Conservation (phyloP, 2,113 vertebrate genomes). For the Rattus rattus region DNA sequence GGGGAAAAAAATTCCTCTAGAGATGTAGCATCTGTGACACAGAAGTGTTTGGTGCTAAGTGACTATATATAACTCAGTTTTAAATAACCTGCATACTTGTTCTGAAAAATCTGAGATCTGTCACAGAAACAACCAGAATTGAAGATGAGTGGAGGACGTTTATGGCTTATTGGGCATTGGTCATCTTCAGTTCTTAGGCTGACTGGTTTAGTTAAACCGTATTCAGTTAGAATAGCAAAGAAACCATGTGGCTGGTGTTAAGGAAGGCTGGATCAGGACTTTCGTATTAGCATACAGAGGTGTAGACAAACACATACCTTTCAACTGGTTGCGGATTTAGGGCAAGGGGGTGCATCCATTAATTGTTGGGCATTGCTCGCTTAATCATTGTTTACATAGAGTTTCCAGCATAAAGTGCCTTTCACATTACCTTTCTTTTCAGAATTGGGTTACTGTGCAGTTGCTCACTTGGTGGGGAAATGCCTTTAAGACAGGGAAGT, state of each 20-base stretch:
- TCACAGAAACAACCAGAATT: slow-evolving; percentile 64
- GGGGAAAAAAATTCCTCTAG: slow-evolving; percentile 44
- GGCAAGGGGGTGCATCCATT: neutral
- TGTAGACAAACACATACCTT: slow-evolving; percentile 50
- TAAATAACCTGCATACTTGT: slow-evolving; percentile 81
- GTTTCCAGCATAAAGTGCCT: slow-evolving; percentile 25
- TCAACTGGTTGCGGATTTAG: neutral
- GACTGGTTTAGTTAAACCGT: slow-evolving; percentile 59
- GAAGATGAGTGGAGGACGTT: slow-evolving; percentile 64
- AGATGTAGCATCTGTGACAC: slow-evolving; percentile 77
- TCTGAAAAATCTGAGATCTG: slow-evolving; percentile 76
- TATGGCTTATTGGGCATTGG: slow-evolving; percentile 52
- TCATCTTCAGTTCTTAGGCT: slow-evolving; percentile 50
- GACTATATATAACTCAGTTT: slow-evolving; percentile 84
- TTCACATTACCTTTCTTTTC: slow-evolving; percentile 43
- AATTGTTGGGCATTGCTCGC: neutral
- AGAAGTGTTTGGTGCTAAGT: slow-evolving; percentile 80
- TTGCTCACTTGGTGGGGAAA: slow-evolving; percentile 52
- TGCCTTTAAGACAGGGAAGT: slow-evolving; percentile 60
- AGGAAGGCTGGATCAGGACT: slow-evolving; percentile 4
- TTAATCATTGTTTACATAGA: slow-evolving; percentile 39
- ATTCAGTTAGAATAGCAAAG: slow-evolving; percentile 59
- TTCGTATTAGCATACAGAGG: slow-evolving; percentile 14
- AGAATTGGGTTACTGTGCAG: slow-evolving; percentile 40
- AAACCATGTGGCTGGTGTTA: slow-evolving; percentile 23